Evolutionary conservation across 2,888 invertebrate species (phyloP).

Genomic region (Pecten maximus): DNA sequence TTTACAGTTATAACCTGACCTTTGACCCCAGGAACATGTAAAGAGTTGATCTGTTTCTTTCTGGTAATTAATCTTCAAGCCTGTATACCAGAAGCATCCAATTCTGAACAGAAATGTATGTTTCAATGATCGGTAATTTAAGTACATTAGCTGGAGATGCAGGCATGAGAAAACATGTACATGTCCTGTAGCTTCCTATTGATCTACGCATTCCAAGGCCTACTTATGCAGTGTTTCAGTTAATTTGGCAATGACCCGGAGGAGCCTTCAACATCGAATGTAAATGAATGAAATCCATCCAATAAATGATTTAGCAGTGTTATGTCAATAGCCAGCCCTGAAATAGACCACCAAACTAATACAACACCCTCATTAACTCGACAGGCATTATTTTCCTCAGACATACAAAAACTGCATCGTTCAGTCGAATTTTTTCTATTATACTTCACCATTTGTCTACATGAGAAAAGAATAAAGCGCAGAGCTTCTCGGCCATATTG

Average conservation of each 20-base stretch:
- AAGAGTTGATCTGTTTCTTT: constrained; percentile 3
- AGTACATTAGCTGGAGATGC: background rate
- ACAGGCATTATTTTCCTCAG: background rate
- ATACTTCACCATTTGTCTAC: constrained; percentile 18
- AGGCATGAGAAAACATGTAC: background rate
- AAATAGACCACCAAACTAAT: background rate
- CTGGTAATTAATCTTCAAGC: background rate
- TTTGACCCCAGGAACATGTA: background rate
- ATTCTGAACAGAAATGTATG: background rate
- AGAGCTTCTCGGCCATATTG: background rate
- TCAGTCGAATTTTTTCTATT: background rate
- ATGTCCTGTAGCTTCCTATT: background rate
- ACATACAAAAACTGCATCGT: background rate
- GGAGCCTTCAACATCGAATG: background rate
- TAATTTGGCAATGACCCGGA: constrained; percentile 14
- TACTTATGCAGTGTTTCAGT: background rate
- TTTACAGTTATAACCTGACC: too few species aligned
- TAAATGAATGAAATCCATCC: background rate
- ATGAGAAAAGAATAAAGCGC: background rate
- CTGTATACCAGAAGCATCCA: background rate
- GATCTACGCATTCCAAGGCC: background rate
- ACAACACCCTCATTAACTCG: background rate
- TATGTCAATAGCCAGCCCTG: background rate
- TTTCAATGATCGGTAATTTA: background rate
- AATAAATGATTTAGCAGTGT: constrained; percentile 6